Evolutionary conservation across 2,797 vertebrate genomes (phyloP).

Genomic region (Ammospiza maritima): DNA sequence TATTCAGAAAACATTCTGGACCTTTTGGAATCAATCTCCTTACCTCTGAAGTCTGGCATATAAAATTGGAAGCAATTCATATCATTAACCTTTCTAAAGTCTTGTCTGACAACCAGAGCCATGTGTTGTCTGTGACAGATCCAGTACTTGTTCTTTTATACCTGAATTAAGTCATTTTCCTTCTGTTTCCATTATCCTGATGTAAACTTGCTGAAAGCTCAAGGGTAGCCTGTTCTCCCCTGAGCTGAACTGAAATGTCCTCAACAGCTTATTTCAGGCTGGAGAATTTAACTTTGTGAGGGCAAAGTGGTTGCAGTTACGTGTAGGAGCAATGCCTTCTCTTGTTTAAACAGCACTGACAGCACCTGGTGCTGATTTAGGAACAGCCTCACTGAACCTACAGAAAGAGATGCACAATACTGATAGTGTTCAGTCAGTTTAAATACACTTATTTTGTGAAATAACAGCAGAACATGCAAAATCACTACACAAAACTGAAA

Average conservation of each 20-base stretch:
- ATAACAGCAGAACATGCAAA: neutral
- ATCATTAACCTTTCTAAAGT: slow-evolving; percentile 24
- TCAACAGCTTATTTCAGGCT: neutral
- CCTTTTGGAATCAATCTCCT: neutral
- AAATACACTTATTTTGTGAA: neutral
- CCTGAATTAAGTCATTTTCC: neutral
- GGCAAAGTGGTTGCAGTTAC: neutral
- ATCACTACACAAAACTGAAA: neutral
- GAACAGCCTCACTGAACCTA: neutral
- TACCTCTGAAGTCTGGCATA: slow-evolving; percentile 9
- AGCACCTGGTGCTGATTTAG: neutral
- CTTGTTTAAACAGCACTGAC: neutral
- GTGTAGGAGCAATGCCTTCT: neutral
- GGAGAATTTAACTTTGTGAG: neutral
- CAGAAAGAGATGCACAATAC: neutral
- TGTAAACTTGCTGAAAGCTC: neutral
- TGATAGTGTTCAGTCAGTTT: neutral
- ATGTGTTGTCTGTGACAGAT: neutral
- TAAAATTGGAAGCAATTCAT: neutral
- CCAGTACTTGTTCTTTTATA: neutral
- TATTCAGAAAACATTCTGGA: slow-evolving; percentile 15
- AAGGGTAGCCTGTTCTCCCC: neutral
- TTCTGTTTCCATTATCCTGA: neutral
- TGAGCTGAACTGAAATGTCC: neutral
- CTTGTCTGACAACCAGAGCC: neutral